Conservation (phyloP, 2,888 invertebrate genomes). For the Abscondita cerata region DNA sequence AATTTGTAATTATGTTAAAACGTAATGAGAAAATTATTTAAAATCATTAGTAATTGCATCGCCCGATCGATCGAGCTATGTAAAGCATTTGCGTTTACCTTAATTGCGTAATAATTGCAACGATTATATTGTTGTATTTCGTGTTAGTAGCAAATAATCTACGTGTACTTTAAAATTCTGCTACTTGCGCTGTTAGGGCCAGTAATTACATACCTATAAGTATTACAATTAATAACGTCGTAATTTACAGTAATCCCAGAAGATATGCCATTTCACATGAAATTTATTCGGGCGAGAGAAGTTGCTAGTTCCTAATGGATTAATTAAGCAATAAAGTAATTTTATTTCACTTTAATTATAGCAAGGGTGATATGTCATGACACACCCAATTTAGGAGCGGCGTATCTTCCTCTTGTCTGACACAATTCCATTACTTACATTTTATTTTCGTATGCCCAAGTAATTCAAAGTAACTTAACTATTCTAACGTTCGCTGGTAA, state of each 20-base stretch:
- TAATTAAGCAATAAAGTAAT: constrained; percentile 33
- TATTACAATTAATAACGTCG: constrained; percentile 23
- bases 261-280: constrained; percentile 23
- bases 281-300: constrained; percentile 24
- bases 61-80: background rate
- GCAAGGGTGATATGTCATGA: constrained; percentile 28
- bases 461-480: constrained; percentile 15
- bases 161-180: constrained; percentile 13
- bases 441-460: constrained; percentile 19
- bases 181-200: background rate
- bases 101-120: constrained; percentile 16
- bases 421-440: constrained; percentile 28
- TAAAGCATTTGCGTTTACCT: constrained; percentile 1
- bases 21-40: no score
- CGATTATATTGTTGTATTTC: constrained; percentile 16
- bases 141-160: constrained; percentile 18
- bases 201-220: constrained; percentile 22
- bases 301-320: constrained; percentile 30
- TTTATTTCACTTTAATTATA: constrained; percentile 31
- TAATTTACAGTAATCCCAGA: constrained; percentile 22
- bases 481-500: no score
- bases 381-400: constrained; percentile 34
- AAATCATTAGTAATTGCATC: no score
- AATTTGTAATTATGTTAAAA: no score
- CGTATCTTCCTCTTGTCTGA: constrained; percentile 25